Conservation (phyloP, 2,888 invertebrate species). For the Eristalinus aeneus region DNA sequence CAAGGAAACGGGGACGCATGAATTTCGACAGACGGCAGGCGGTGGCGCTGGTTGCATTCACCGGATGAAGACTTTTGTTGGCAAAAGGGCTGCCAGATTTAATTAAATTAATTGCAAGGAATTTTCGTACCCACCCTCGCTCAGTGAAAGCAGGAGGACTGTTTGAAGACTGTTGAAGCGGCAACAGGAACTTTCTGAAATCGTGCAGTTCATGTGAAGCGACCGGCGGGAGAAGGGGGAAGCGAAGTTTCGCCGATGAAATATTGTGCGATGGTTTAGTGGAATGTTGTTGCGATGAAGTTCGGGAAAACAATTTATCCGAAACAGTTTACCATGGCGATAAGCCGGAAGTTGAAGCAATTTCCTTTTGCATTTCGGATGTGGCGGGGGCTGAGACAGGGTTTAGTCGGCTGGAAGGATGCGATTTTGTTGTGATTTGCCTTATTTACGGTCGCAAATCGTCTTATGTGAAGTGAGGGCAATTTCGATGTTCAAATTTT, state of each 20-base stretch:
- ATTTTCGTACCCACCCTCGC: background rate
- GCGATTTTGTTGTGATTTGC: background rate
- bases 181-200: background rate
- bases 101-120: conserved; percentile 61
- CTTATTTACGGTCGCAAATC: background rate
- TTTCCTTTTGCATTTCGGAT: background rate
- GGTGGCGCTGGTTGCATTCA: background rate
- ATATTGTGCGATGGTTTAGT: background rate
- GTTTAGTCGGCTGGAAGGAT: background rate
- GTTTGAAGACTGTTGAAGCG: background rate
- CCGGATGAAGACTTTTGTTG: background rate
- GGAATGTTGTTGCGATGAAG: background rate
- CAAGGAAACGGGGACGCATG: background rate
- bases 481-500: background rate
- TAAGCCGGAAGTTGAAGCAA: background rate
- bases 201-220: background rate
- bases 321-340: background rate
- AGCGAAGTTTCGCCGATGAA: background rate
- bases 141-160: background rate
- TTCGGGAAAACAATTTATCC: background rate
- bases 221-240: background rate
- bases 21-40: background rate
- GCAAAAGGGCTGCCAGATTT: conserved; percentile 51
- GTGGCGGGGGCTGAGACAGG: background rate
- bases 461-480: background rate